These are phyloP conservation scores for Phylloscopus whistleri DNA, from an alignment of 2,113 vertebrate genomes.

Conservation along the genomic window DNA sequence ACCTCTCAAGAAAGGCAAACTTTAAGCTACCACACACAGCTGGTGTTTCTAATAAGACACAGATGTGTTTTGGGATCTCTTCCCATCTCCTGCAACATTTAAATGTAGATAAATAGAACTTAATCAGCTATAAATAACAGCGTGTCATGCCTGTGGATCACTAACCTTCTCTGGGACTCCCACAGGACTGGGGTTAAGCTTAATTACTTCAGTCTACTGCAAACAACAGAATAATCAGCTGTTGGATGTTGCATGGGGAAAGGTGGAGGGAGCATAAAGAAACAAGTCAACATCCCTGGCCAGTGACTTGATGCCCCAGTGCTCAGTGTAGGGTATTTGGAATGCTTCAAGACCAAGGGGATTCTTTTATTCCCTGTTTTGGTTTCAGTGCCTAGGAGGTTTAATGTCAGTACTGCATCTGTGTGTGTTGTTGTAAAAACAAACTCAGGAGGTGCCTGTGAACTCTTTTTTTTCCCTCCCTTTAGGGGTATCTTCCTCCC, in stretches of 20 bases:
- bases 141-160: slow-evolving; percentile 62
- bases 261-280: neutral
- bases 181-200: slow-evolving; percentile 64
- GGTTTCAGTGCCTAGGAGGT: neutral
- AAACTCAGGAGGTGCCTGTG: neutral
- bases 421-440: neutral
- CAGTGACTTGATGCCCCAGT: fast-evolving
- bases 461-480: neutral
- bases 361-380: neutral
- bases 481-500: neutral
- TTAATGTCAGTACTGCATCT: neutral
- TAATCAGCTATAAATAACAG: slow-evolving; percentile 76
- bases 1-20: slow-evolving; percentile 40
- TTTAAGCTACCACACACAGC: slow-evolving; percentile 57
- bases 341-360: neutral
- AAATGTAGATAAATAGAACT: slow-evolving; percentile 73
- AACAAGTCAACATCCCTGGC: neutral
- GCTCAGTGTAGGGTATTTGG: neutral
- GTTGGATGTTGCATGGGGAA: neutral
- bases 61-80: slow-evolving; percentile 70
- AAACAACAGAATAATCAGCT: slow-evolving; percentile 61
- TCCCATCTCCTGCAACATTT: slow-evolving; percentile 69
- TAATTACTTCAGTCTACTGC: slow-evolving; percentile 68
- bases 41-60: slow-evolving; percentile 69
- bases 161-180: slow-evolving; percentile 68